Conservation (phyloP, 2,797 vertebrate genomes). For the Semotilus atromaculatus region DNA sequence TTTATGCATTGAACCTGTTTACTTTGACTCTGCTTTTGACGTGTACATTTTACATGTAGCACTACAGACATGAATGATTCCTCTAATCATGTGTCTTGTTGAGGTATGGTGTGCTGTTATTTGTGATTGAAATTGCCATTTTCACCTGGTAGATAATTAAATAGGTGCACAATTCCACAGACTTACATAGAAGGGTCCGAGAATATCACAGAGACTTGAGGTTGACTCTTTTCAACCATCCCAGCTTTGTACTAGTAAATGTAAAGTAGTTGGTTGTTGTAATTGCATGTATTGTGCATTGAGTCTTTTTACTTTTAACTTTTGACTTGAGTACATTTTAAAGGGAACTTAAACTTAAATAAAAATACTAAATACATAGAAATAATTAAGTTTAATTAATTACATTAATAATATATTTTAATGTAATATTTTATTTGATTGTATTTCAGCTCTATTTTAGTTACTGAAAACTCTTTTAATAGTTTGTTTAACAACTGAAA, state of each 20-base stretch:
- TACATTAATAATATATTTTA: background rate
- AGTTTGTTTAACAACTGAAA: no score
- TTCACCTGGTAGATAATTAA: no score
- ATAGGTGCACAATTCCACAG: no score
- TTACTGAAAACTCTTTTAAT: no score
- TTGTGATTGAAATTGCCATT: background rate
- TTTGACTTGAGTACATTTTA: background rate
- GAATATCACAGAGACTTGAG: no score
- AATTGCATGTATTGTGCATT: background rate
- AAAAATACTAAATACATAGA: no score
- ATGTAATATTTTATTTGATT: background rate
- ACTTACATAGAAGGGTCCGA: no score
- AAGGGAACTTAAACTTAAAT: background rate
- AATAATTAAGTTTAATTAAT: no score
- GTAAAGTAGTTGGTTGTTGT: background rate
- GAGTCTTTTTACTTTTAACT: background rate
- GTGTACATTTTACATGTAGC: background rate
- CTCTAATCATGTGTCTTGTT: background rate
- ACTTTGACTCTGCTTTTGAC: no score
- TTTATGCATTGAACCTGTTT: background rate
- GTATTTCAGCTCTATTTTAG: background rate
- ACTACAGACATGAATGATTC: background rate
- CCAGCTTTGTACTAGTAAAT: background rate
- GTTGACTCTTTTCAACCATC: background rate
- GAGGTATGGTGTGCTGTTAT: background rate